phyloP scores from a whole-genome alignment of 1,140 invertebrate genomes.

The Hycleus phaleratus region DNA sequence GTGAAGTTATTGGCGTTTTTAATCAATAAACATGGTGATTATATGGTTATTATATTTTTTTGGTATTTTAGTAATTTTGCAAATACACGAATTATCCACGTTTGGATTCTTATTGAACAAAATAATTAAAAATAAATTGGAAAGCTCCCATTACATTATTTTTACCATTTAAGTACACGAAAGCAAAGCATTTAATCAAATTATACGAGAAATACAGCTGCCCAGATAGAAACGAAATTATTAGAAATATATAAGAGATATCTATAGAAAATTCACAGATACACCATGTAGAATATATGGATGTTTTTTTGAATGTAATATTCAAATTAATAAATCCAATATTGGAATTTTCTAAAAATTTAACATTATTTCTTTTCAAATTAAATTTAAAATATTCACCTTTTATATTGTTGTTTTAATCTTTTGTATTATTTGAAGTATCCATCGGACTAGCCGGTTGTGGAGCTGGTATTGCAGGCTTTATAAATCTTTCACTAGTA shows the following conservation, averaged over 20 bases:
- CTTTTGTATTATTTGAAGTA: conserved; percentile 44
- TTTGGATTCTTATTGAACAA: not conserved
- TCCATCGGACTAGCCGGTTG: conserved; percentile 63
- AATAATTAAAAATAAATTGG: not conserved
- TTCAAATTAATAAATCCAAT: too few relatives aligned
- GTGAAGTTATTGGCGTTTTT: conserved; percentile 9
- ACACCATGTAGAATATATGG: conserved; percentile 5
- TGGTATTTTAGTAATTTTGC: conserved; percentile 3
- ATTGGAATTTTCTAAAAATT: too few relatives aligned
- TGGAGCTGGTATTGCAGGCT: conserved; percentile 58
- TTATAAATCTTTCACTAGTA: conserved; percentile 69
- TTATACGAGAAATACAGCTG: conserved; percentile 2
- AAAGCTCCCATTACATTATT: conserved; percentile 7
- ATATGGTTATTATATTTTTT: not conserved
- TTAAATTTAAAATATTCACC: too few relatives aligned
- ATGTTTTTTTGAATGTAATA: too few relatives aligned
- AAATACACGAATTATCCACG: conserved; percentile 1
- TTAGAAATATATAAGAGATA: not conserved
- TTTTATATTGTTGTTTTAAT: conserved; percentile 21
- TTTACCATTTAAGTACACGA: conserved; percentile 11
- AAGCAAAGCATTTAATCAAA: conserved; percentile 7
- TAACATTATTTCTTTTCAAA: too few relatives aligned
- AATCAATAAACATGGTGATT: conserved; percentile 4
- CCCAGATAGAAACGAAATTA: not conserved
- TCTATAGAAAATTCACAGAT: conserved; percentile 8